phyloP scores from a whole-genome alignment of 2,797 vertebrate species.

The Benthosema pterotum region DNA sequence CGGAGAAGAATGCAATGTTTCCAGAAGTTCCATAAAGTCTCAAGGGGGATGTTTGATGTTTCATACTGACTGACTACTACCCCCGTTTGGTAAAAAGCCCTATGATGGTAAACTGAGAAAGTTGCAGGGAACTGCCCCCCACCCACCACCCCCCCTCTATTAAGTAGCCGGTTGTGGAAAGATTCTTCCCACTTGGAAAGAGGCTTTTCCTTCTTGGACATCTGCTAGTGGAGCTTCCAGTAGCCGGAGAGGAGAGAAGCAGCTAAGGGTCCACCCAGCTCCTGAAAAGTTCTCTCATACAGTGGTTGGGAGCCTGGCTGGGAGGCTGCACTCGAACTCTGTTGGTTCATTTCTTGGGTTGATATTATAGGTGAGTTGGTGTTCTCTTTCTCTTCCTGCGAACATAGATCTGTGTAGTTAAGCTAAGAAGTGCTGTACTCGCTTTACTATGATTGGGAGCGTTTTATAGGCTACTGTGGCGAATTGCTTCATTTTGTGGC shows the following conservation, averaged over 20 bases:
- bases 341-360: conserved; percentile 39
- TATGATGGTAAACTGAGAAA: conserved; percentile 84
- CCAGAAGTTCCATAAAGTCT: conserved; percentile 66
- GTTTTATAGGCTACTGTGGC: too few species aligned
- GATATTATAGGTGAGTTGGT: conserved; percentile 63
- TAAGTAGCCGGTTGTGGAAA: conserved; percentile 92
- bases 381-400: too few species aligned
- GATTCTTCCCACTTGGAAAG: conserved; percentile 90
- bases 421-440: too few species aligned
- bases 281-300: conserved; percentile 38
- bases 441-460: too few species aligned
- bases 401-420: too few species aligned
- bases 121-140: conserved; percentile 91
- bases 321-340: conserved; percentile 43
- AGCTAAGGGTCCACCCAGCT: conserved; percentile 63
- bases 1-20: conserved; percentile 82
- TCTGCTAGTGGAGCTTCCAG: conserved; percentile 73
- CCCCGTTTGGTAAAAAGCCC: conserved; percentile 87
- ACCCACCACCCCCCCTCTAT: conserved; percentile 93
- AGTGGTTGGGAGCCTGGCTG: conserved; percentile 25
- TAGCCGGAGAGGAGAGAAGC: conserved; percentile 65
- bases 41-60: conserved; percentile 41
- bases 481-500: too few species aligned
- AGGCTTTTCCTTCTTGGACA: conserved; percentile 84
- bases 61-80: too few species aligned